phyloP scores from a whole-genome alignment of 2,888 invertebrate genomes.

The Drosophila gaucha region DNA sequence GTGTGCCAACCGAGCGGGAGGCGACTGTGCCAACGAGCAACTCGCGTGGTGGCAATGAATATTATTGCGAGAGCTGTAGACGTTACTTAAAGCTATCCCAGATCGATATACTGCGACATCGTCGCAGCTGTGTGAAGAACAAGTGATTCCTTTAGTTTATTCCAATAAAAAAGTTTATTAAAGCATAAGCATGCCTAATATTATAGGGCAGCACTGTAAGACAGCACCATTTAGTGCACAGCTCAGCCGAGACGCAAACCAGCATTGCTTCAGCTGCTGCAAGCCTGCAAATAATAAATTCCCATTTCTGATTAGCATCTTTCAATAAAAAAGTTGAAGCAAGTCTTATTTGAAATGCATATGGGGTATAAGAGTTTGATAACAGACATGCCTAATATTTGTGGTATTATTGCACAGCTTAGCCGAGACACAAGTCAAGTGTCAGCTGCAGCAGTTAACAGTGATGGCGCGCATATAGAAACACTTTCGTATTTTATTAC shows the following conservation, averaged over 20 bases:
- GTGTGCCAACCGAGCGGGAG: not conserved
- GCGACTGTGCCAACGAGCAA: constrained; percentile 43
- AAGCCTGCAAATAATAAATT: too few species aligned
- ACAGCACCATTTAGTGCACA: too few species aligned
- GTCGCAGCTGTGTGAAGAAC: constrained; percentile 86
- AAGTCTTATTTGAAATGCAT: not conserved
- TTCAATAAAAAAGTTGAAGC: not conserved
- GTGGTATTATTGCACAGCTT: not conserved
- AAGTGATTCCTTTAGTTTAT: constrained; percentile 18
- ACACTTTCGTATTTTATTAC: not conserved
- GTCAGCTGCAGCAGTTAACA: not conserved
- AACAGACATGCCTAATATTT: too few species aligned
- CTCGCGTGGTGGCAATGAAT: constrained; percentile 77
- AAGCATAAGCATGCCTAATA: not conserved
- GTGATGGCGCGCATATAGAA: not conserved
- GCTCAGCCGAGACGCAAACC: not conserved
- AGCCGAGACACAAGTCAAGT: not conserved
- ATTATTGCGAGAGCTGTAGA: constrained; percentile 90
- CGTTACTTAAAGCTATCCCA: constrained; percentile 89
- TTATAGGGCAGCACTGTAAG: not conserved
- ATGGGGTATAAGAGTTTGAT: too few species aligned
- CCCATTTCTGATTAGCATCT: too few species aligned
- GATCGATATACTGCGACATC: constrained; percentile 94
- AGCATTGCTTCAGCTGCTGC: too few species aligned
- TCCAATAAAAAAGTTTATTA: too few species aligned